phyloP scores from a whole-genome alignment of 1,140 invertebrate genomes.

The Hypsibius dujardini region DNA sequence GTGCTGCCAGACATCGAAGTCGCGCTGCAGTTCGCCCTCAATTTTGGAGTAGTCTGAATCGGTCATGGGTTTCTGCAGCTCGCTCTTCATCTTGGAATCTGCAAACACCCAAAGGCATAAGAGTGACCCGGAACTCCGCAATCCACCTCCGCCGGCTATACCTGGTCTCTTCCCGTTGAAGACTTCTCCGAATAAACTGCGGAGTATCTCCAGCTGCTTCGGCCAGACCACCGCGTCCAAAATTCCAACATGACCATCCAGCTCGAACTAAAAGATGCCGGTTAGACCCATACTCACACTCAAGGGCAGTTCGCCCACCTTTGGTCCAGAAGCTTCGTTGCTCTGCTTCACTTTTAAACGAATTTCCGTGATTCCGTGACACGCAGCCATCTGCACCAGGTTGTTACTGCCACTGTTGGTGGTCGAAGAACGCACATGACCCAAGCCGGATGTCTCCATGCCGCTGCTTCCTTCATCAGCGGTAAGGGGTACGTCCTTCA shows the following conservation, averaged over 20 bases:
- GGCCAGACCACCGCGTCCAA: slow-evolving; percentile 61
- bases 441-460: slow-evolving; percentile 27
- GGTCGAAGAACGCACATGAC: slow-evolving; percentile 22
- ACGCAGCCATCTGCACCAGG: slow-evolving; percentile 27
- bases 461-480: slow-evolving; percentile 6
- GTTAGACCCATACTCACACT: slow-evolving; percentile 1
- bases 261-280: slow-evolving; percentile 39
- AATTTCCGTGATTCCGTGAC: slow-evolving; percentile 40
- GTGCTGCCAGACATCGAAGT: background rate
- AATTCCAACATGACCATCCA: slow-evolving; percentile 58
- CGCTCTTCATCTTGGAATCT: background rate
- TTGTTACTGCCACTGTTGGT: slow-evolving; percentile 10
- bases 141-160: background rate
- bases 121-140: background rate
- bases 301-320: slow-evolving; percentile 38
- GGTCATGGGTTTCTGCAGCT: slow-evolving; percentile 10
- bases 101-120: background rate
- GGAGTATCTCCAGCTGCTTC: slow-evolving; percentile 57
- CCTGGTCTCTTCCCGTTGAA: background rate
- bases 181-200: slow-evolving; percentile 25
- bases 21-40: background rate
- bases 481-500: slow-evolving; percentile 17
- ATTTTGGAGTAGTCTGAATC: slow-evolving; percentile 8
- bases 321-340: slow-evolving; percentile 55
- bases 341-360: slow-evolving; percentile 61